Base-by-base conservation (phyloP, 2,113 vertebrate genomes). In the Scopus umbretta region DNA sequence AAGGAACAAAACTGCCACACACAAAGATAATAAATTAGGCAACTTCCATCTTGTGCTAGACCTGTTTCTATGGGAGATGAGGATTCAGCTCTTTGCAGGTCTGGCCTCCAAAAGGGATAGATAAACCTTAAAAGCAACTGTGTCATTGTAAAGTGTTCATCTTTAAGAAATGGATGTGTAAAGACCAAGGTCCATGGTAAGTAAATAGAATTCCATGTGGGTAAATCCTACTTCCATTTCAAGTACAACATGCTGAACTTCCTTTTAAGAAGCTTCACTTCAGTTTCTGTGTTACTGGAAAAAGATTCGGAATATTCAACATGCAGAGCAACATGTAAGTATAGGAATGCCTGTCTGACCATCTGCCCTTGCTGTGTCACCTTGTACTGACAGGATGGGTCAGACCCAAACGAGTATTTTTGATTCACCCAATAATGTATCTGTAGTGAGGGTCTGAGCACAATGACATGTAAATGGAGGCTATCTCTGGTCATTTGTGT, bases 321-420 rank as follows among this genome's bases (percentile, higher is more conserved):
- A 10, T 3, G 0, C 47, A 72, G 21, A 25, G 22, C n/a, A 68
- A 29, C 5, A 14, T 5, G 23, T 2, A 25, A 68, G 30, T 6
- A 15, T 30, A 43, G 30, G 52, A 80, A 36, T 26, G 23, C 16
- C 15, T 16, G 2, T 42, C 49, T n/a, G 53, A 32, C 27, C 61
- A 32, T 30, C 49, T 29, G 26, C 6, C 16, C 42, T 86, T 6
- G 1, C 25, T 27, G 6, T 43, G 14, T 65, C 59, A 11, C 32
- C 50, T 71, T 34, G 11, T 34, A 5, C 20, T 76, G 63, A 27
- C 9, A 10, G 22, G 13, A 22, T 25, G 42, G 15, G 8, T 71
- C 19, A 86, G 42, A 49, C 16, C 16, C 16, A 62, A 79, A 66
- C 0, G 2, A 38, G 7, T 50, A 7, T 13, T 36, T 59, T 53